Evolutionary conservation across 2,888 invertebrate species (phyloP), one percentile per base, ranked within the genome.

Genomic region (Dascillus cervinus): DNA sequence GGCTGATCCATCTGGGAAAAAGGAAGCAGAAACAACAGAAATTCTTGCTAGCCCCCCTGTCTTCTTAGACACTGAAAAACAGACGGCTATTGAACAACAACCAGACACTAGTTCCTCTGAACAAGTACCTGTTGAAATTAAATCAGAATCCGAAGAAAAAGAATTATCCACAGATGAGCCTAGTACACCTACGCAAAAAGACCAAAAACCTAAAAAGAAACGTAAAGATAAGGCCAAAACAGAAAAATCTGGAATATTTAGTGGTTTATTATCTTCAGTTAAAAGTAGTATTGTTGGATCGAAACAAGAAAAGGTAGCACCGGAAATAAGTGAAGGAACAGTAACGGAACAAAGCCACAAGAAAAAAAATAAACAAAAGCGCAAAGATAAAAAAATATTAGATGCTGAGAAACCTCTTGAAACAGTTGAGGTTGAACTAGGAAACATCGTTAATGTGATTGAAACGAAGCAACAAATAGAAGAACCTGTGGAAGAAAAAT

Each of bases 191-290:
- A n/a, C n/a, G n/a, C n/a, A n/a, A n/a, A n/a, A 25, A 8, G 27
- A 37, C 24, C 32, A 38, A 21, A 43, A 42, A 27, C 11, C 40
- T 1, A 37, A 39, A 13, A 27, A 40, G 29, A 41, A 43, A 26
- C 32, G 15, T n/a, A 43, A 46, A 40, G 29, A 31, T 13, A 45
- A 46, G 13, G 17, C 37, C 3, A 46, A 44, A 12, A 36, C 9
- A 14, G 43, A 47, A 20, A 49, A 49, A 40, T 36, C 46, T 3
- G 33, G 46, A n/a, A 47, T 49, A 3, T 26, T 56, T 32, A 40
- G 47, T 13, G 49, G 53, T 10, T 35, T 56, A 15, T 30, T 57
- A 3, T 47, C 53, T 9, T 52, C 53, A 2, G 51, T 56, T 3
- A 58, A 55, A 41, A 49, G 39, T 29, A 53, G 39, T 5, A 39